phyloP scores from a whole-genome alignment of 2,888 invertebrate species.

The Drosophila rubida region DNA sequence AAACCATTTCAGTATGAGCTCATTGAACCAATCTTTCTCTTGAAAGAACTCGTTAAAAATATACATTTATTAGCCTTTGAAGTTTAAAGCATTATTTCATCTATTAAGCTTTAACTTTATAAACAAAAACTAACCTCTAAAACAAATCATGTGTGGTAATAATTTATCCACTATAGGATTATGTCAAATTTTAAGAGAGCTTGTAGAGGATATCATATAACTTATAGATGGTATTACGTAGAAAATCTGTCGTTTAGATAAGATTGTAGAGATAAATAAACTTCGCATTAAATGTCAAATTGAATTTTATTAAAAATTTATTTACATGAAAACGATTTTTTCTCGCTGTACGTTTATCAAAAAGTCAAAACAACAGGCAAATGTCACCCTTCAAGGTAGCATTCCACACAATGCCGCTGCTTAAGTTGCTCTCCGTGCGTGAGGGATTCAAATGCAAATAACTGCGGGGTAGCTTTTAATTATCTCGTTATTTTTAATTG shows the following conservation, averaged over 20 bases:
- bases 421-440: constrained; percentile 72
- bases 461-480: constrained; percentile 82
- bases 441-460: constrained; percentile 62
- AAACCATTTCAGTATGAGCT: too few relatives aligned
- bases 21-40: too few relatives aligned
- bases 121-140: too few relatives aligned
- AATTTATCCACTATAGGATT: background rate
- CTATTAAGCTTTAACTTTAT: too few relatives aligned
- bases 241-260: too few relatives aligned
- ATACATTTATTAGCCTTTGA: background rate
- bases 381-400: constrained; percentile 5
- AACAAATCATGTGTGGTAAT: background rate
- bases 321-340: background rate
- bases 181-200: background rate
- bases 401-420: constrained; percentile 74
- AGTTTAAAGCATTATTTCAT: too few relatives aligned
- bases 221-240: too few relatives aligned
- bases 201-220: too few relatives aligned
- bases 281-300: background rate
- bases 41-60: too few relatives aligned
- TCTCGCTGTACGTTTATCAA: background rate
- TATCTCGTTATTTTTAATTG: constrained; percentile 82
- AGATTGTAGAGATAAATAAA: background rate
- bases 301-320: background rate
- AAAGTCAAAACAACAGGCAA: constrained; percentile 3